Evolutionary conservation across 1,140 invertebrate genomes (phyloP).

Genomic region (Danaus plexippus): DNA sequence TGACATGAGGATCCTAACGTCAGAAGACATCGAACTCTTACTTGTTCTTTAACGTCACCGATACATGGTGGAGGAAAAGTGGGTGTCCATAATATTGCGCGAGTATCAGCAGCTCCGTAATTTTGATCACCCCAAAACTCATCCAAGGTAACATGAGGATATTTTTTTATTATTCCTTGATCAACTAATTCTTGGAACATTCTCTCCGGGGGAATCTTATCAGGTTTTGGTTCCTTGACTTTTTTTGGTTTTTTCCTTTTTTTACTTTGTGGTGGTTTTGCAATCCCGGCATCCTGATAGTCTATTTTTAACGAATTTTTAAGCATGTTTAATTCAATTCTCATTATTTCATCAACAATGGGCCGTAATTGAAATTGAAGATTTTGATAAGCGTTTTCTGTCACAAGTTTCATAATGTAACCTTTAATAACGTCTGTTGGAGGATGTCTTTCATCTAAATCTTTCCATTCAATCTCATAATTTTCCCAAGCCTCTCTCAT

Average conservation of each 20-base stretch:
- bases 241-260: conserved; percentile 58
- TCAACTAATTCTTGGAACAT: conserved; percentile 60
- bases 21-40: conserved; percentile 48
- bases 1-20: conserved; percentile 46
- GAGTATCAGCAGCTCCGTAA: conserved; percentile 53
- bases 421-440: conserved; percentile 44
- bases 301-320: conserved; percentile 50
- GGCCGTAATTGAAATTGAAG: conserved; percentile 47
- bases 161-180: conserved; percentile 51
- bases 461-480: conserved; percentile 55
- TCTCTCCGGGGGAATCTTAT: conserved; percentile 39
- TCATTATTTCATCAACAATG: conserved; percentile 62
- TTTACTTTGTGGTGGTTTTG: conserved; percentile 35
- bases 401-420: conserved; percentile 46
- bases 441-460: conserved; percentile 36
- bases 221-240: conserved; percentile 35
- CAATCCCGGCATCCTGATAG: conserved; percentile 27
- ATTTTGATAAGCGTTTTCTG: conserved; percentile 48
- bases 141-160: conserved; percentile 43
- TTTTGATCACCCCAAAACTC: conserved; percentile 59
- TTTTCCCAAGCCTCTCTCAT: conserved; percentile 37
- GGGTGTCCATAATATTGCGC: conserved; percentile 54
- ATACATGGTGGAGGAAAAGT: conserved; percentile 46
- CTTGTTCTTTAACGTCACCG: conserved; percentile 57
- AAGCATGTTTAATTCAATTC: conserved; percentile 47